Percentiles rank a stretch among this genome's conserved stretches.
These are phyloP conservation scores for Zelostemma sp. DNA, from an alignment of 1,140 invertebrate genomes.

Conservation along the genomic window DNA sequence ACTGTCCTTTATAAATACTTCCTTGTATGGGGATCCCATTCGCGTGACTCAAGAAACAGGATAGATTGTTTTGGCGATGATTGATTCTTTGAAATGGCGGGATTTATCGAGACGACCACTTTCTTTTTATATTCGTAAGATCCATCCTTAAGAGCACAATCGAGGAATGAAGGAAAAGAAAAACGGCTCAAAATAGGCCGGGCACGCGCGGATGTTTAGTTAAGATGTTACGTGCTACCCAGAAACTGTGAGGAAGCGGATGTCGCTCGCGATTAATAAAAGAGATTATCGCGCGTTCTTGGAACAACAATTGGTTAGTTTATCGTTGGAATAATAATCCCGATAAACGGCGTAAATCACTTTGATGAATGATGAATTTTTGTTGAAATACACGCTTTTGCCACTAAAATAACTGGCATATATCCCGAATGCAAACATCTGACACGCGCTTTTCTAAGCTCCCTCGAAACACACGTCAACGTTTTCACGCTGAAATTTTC, in stretches of 20 bases:
- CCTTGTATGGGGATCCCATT: no score
- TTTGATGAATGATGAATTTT: conserved; percentile 27
- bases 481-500: no score
- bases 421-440: conserved; percentile 25
- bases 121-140: no score
- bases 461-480: no score
- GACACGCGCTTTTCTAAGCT: no score
- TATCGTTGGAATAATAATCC: conserved; percentile 50
- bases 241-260: conserved; percentile 47
- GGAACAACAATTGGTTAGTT: conserved; percentile 40
- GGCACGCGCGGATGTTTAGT: conserved; percentile 45
- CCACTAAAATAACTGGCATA: conserved; percentile 14
- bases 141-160: no score
- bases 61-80: no score
- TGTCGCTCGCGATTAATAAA: conserved; percentile 50
- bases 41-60: no score
- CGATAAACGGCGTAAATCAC: conserved; percentile 41
- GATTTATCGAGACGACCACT: no score
- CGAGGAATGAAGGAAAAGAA: conserved; percentile 19
- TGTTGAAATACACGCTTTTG: conserved; percentile 30
- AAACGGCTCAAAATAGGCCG: conserved; percentile 34
- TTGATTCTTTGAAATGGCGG: no score
- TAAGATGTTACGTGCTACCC: conserved; percentile 34
- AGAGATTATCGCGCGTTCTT: conserved; percentile 36
- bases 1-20: no score